phyloP scores from a whole-genome alignment of 2,113 vertebrate genomes.

The Motacilla alba region DNA sequence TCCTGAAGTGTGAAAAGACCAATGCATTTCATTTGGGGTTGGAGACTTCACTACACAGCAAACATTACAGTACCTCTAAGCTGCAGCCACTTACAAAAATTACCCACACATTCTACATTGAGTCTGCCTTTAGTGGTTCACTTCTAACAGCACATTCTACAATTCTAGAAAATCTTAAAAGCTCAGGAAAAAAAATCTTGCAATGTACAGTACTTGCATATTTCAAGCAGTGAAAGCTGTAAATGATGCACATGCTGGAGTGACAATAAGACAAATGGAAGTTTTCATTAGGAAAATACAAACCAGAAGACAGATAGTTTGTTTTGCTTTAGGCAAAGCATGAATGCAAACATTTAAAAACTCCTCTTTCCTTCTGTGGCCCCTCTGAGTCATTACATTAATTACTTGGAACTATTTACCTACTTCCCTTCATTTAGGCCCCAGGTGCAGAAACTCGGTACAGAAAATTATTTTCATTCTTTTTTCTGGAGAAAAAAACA shows the following conservation, averaged over 20 bases:
- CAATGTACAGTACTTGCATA: not conserved
- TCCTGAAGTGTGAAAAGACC: not conserved
- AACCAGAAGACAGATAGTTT: constrained; percentile 58
- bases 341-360: constrained; percentile 60
- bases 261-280: constrained; percentile 56
- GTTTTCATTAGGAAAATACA: constrained; percentile 40
- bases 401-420: constrained; percentile 60
- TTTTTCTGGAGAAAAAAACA: not conserved
- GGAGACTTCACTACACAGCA: not conserved
- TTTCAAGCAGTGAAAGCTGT: not conserved
- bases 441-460: constrained; percentile 46
- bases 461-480: constrained; percentile 35
- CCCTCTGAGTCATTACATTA: constrained; percentile 50
- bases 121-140: not conserved
- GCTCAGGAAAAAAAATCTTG: not conserved
- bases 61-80: not conserved
- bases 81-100: not conserved
- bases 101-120: not conserved
- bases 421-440: constrained; percentile 47
- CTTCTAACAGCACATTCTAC: not conserved
- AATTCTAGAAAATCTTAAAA: not conserved
- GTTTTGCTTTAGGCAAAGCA: constrained; percentile 59
- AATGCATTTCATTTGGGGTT: not conserved
- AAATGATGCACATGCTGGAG: constrained; percentile 38
- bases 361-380: constrained; percentile 50